Evolutionary conservation across 2,888 invertebrate species (phyloP).

Genomic region (Nephrotoma guestfalica): DNA sequence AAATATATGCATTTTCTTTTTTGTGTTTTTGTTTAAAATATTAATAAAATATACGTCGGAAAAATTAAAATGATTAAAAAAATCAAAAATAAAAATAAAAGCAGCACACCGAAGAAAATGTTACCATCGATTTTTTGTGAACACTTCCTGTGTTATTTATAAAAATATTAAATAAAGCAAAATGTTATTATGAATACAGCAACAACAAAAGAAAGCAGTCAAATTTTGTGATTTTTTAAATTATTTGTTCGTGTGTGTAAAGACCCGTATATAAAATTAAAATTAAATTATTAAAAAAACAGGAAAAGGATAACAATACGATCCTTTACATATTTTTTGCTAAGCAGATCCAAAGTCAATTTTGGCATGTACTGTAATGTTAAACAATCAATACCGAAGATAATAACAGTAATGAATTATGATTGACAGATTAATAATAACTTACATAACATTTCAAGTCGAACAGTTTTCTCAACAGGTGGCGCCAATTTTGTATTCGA

Average conservation of each 20-base stretch:
- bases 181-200: not conserved
- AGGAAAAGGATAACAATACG: not conserved
- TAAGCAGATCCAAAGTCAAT: not conserved
- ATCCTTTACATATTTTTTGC: not conserved
- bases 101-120: not conserved
- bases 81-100: not conserved
- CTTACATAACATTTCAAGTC: conserved; percentile 74
- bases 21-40: not conserved
- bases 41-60: not conserved
- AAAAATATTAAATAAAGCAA: not conserved
- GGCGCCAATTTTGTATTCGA: conserved; percentile 75
- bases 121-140: not conserved
- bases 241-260: not conserved
- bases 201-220: not conserved
- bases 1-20: not conserved
- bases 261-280: not conserved
- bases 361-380: not conserved
- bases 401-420: not conserved
- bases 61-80: not conserved
- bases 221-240: not conserved
- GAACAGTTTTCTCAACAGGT: conserved; percentile 67
- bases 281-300: not conserved
- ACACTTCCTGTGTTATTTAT: not conserved
- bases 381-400: not conserved
- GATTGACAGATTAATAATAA: conserved; percentile 18